phyloP scores from a whole-genome alignment of 2,113 vertebrate species.

The Corythoichthys intestinalis region DNA sequence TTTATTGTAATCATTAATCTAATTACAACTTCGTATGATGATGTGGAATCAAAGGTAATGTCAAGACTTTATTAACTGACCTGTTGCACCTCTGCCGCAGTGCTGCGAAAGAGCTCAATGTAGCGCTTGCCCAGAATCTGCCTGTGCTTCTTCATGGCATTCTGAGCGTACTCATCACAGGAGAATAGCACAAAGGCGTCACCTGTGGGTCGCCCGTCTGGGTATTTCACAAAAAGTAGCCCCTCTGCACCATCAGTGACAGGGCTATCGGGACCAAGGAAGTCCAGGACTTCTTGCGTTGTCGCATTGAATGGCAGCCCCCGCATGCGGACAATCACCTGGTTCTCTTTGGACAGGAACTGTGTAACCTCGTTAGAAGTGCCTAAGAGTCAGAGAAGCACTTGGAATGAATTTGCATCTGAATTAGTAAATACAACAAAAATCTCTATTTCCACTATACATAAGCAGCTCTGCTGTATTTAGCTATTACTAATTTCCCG shows the following conservation, averaged over 20 bases:
- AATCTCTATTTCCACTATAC: not conserved
- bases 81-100: constrained; percentile 95
- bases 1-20: not conserved
- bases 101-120: constrained; percentile 95
- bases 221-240: constrained; percentile 94
- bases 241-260: constrained; percentile 87
- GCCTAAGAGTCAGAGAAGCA: constrained; percentile 63
- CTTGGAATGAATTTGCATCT: not conserved
- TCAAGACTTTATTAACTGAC: constrained; percentile 28
- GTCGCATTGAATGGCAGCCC: constrained; percentile 90
- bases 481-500: not conserved
- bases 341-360: constrained; percentile 93
- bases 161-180: constrained; percentile 93
- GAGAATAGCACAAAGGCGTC: constrained; percentile 96
- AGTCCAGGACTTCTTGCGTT: constrained; percentile 83
- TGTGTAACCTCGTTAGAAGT: constrained; percentile 95
- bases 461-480: not conserved
- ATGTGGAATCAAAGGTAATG: not conserved
- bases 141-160: constrained; percentile 92
- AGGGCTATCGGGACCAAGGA: constrained; percentile 86
- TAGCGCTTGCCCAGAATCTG: constrained; percentile 95
- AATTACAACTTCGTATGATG: not conserved
- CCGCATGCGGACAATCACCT: constrained; percentile 93
- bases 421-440: not conserved
- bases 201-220: constrained; percentile 91